Evolutionary conservation across 2,797 vertebrate species (phyloP), one percentile per base, ranked within the genome.

Genomic region (Manis crassicaudata): DNA sequence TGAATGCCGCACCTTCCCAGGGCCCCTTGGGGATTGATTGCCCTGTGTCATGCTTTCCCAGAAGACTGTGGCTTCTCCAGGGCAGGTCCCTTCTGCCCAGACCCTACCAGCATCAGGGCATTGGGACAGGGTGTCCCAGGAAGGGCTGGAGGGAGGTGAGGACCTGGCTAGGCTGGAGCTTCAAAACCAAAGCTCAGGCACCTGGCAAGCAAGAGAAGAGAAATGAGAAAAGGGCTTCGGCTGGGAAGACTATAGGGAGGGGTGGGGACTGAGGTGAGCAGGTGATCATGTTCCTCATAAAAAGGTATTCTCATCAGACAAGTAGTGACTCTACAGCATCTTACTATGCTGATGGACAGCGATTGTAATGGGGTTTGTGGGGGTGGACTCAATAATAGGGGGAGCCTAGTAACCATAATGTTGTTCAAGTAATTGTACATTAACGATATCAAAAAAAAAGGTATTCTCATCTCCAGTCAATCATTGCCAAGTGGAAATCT

Each of bases 1-100:
- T n/a, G 27, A n/a, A 29, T 1, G 0, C 62, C 23, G 65, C 14
- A 12, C 4, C 4, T 20, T 23, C 32, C 4, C 14, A 21, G 27
- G 14, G 2, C 3, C 18, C 37, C 1, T 12, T 4, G 20, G 65
- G 27, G 37, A n/a, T 2, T 16, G 43, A 43, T 27, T 1, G 1
- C 18, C 63, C 40, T 17, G 8, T 12, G 25, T 2, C 87, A 25
- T 3, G 46, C 62, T 52, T 52, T 16, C n/a, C 56, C 52, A 70
- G 52, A n/a, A 60, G 1, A 9, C 68, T 0, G 1, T 11, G 68
- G 54, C 79, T 56, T 92, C 70, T 62, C 14, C 0, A 14, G 58
- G 81, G 12, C 56, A 1, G 6, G 60, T 54, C 11, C 6, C 86
- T 88, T 58, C 29, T 63, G 17, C 46, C 93, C 29, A 14, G 65